Evolutionary conservation across 2,888 invertebrate genomes (phyloP).

Genomic region (Magallana nippona): DNA sequence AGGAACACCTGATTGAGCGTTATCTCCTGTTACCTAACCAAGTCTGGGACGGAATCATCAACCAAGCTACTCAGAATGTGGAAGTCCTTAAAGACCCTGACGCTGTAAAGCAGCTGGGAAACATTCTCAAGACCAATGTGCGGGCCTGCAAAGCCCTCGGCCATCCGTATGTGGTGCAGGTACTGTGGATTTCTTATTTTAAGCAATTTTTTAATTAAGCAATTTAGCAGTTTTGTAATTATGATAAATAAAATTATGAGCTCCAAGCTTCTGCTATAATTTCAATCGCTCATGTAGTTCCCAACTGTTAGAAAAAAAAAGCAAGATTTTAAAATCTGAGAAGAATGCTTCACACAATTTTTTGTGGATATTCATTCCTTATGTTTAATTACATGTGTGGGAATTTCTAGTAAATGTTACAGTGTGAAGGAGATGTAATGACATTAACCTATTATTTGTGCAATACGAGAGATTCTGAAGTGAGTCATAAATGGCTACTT

Average conservation of each 20-base stretch:
- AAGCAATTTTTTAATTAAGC: too few species aligned
- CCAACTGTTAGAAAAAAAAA: too few species aligned
- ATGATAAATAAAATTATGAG: too few species aligned
- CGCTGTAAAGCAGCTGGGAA: slow-evolving; percentile 97
- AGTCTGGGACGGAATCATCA: slow-evolving; percentile 98
- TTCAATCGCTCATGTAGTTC: too few species aligned
- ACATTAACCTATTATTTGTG: neutral
- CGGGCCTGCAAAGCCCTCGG: slow-evolving; percentile 99
- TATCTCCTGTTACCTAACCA: slow-evolving; percentile 99
- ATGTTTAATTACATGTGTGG: too few species aligned
- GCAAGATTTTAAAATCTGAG: too few species aligned
- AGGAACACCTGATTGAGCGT: slow-evolving; percentile 96
- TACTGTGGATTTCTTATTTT: slow-evolving; percentile 60
- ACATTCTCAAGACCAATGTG: slow-evolving; percentile 99
- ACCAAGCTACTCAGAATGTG: slow-evolving; percentile 97
- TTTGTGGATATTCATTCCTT: too few species aligned
- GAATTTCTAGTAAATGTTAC: too few species aligned
- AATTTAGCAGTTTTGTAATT: neutral
- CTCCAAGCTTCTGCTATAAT: too few species aligned
- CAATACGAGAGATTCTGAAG: neutral
- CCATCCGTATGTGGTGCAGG: slow-evolving; percentile 93
- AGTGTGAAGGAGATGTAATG: neutral
- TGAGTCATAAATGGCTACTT: neutral
- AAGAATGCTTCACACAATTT: too few species aligned
- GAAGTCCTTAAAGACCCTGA: slow-evolving; percentile 97